Conservation (phyloP, 2,888 invertebrate genomes). For the Pollenia angustigena region DNA sequence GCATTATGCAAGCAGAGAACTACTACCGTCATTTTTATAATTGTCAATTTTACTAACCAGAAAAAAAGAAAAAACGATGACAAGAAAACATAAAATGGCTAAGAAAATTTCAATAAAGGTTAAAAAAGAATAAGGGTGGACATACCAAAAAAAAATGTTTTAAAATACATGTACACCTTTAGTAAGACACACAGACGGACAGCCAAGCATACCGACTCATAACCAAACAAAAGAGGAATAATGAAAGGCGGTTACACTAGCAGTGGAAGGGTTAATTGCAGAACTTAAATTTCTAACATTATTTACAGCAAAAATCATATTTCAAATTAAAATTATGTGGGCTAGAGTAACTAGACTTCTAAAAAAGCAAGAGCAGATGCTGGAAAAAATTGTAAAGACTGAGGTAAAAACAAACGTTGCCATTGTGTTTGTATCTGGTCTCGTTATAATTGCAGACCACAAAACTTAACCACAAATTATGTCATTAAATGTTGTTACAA, state of each 20-base stretch:
- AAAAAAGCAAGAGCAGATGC: too few species aligned
- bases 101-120: conserved; percentile 45
- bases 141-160: background rate
- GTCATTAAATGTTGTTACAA: conserved; percentile 72
- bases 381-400: background rate
- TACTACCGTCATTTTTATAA: conserved; percentile 23
- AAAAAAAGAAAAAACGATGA: background rate
- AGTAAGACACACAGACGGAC: too few species aligned
- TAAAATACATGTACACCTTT: too few species aligned
- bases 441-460: conserved; percentile 57
- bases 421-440: conserved; percentile 42
- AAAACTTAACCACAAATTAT: conserved; percentile 71
- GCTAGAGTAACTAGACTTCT: too few species aligned
- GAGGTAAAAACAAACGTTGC: conserved; percentile 55
- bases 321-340: background rate
- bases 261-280: too few species aligned
- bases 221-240: too few species aligned
- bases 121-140: background rate
- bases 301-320: too few species aligned
- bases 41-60: conserved; percentile 31
- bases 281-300: too few species aligned
- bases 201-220: too few species aligned
- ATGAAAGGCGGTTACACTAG: too few species aligned
- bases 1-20: background rate
- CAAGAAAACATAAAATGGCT: conserved; percentile 8